phyloP scores from a whole-genome alignment of 2,797 vertebrate genomes.

The Carapus acus region DNA sequence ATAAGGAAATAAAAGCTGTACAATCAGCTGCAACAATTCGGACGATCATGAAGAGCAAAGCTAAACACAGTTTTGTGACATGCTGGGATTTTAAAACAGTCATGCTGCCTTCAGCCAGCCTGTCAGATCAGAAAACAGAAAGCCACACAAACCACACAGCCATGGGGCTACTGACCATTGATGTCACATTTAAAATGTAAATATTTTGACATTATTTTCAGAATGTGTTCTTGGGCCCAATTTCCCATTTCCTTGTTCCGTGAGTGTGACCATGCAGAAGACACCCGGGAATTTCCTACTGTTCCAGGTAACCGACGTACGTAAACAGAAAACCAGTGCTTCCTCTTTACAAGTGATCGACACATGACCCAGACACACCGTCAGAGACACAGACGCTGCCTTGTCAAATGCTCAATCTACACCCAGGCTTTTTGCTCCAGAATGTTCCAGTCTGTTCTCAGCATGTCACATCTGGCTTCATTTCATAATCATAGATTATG shows the following conservation, averaged over 20 bases:
- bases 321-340: conserved; percentile 32
- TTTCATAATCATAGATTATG: conserved; percentile 6
- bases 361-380: conserved; percentile 32
- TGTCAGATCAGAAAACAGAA: no score
- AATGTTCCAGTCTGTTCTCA: conserved; percentile 20
- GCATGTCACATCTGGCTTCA: background rate
- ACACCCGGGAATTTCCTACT: conserved; percentile 35
- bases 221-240: background rate
- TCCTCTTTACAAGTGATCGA: conserved; percentile 44
- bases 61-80: no score
- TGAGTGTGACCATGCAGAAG: conserved; percentile 1
- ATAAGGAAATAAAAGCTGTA: no score
- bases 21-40: no score
- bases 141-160: no score
- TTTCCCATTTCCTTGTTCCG: conserved; percentile 47
- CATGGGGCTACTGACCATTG: no score
- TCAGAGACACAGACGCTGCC: background rate
- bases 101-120: no score
- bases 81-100: no score
- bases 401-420: background rate
- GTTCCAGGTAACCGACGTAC: conserved; percentile 25
- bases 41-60: no score
- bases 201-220: background rate
- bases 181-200: background rate
- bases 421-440: background rate